Evolutionary conservation across 2,797 vertebrate genomes (phyloP), one percentile per base, ranked within the genome.

Genomic region (Adelosebastes latens): DNA sequence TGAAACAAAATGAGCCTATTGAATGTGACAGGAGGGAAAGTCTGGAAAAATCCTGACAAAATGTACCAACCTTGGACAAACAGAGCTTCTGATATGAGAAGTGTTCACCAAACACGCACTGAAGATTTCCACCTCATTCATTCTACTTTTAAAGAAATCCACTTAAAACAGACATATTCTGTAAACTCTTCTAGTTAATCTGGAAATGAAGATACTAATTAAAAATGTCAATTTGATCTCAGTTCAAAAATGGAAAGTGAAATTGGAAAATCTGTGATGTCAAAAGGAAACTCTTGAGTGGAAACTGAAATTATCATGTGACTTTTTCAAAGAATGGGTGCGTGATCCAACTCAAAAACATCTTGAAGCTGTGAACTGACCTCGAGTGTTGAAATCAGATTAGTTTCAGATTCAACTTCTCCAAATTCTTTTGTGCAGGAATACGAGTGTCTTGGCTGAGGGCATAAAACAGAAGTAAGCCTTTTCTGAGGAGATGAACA

Each of bases 381-480:
- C 78, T 64, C 64, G 84, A 75, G 69, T 83, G 81, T 83, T 65
- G 76, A 86, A 88, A 85, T 74, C 75, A 63, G 29, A 72, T 1
- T 64, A 64, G 82, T 84, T 87, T 72, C 85, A 79, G 39, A 56
- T 80, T 84, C 24, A 68, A 85, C 85, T 89, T 88, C 89, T 73
- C 56, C 55, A 79, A 82, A 83, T 53, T 22, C 14, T 61, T 20
- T 59, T 63, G 18, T 61, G 39, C 29, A 67, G 20, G 25, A 81
- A 83, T 8, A 34, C 20, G 3, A 27, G 6, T 31, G 52, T 58
- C 10, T 62, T 55, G 6, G 3, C 12, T 55, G 68, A 25, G 20
- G 36, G 1, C 6, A 31, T 29, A 72, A 84, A 84, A 70, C 70
- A 77, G 80, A 87, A 77, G 73, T 84, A 27, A 65, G 46, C 11